Percentiles rank a stretch among this genome's conserved stretches.
Conservation (phyloP, 2,888 invertebrate genomes). For the Drosophila subquinaria region DNA sequence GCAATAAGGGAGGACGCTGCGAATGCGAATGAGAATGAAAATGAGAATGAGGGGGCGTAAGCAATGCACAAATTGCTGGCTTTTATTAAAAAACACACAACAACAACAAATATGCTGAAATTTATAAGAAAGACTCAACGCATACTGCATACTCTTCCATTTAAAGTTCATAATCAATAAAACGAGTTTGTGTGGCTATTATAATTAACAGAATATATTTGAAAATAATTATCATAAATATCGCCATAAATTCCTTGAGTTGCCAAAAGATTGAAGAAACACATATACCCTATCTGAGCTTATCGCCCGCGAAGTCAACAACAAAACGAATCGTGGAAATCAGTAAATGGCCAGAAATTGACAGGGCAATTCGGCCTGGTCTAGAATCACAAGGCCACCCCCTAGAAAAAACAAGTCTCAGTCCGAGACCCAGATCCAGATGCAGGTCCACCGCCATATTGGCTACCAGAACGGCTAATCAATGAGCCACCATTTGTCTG, state of each 20-base stretch:
- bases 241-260: not conserved
- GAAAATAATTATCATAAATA: too few species aligned
- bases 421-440: not conserved
- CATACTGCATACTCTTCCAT: not conserved
- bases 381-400: slow-evolving; percentile 48
- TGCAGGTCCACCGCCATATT: slow-evolving; percentile 29
- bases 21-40: not conserved
- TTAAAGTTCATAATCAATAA: not conserved
- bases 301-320: slow-evolving; percentile 11
- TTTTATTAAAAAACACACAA: slow-evolving; percentile 48
- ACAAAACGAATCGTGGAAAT: slow-evolving; percentile 44
- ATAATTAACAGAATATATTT: not conserved
- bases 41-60: slow-evolving; percentile 4
- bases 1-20: slow-evolving; percentile 9
- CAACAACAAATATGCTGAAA: slow-evolving; percentile 1
- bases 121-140: not conserved
- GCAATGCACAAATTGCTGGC: slow-evolving; percentile 45
- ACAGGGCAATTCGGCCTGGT: slow-evolving; percentile 24
- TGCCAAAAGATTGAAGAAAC: not conserved
- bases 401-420: slow-evolving; percentile 18
- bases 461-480: slow-evolving; percentile 49
- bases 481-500: slow-evolving; percentile 61
- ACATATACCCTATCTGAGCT: not conserved
- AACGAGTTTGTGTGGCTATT: not conserved
- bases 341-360: slow-evolving; percentile 51